Base-by-base conservation (phyloP, 2,888 invertebrate species). In the Thymelicus lineola region DNA sequence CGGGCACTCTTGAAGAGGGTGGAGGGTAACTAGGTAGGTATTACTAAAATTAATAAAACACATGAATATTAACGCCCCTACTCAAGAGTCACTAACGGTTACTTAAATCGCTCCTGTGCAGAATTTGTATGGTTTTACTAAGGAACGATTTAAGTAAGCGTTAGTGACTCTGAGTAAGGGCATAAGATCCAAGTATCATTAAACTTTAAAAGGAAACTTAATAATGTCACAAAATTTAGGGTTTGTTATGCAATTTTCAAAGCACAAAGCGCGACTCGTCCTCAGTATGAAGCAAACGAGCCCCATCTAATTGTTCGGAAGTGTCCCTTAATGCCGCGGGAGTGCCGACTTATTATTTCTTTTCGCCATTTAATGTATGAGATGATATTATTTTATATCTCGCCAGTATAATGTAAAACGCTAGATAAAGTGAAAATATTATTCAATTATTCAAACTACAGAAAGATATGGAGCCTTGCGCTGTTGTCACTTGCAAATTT, bases 301-400 rank as follows among this genome's bases (percentile, higher is more conserved):
- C 77, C 82, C 77, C 79, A 82, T 88, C 91, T 93, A 93, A 93
- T 93, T 93, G 91, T 90, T 90, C 88, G 88, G 89, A 91, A 92
- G 90, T 88, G 85, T 87, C 86, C 77, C 80, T 80, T 79, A 83
- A 84, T 82, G 79, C 77, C 80, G 77, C 76, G 73, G 77, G 80
- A 79, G 77, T 70, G 75, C 79, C 80, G 74, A 80, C 79, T 79
- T 86, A 86, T 83, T 88, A 87, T 87, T 89, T 85, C 86, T 86
- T 86, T 86, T 81, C 83, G 82, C 75, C 85, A 79, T 88, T 90
- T 88, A 86, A 89, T 88, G 84, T 88, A 87, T 87, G 85, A 85
- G 86, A 86, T 86, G 89, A 90, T 90, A 89, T 90, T 90, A 89
- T 90, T 91, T 90, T 85, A 86, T 85, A 72, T 45, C 58, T 15